Percentiles rank a stretch among this genome's conserved stretches.
These are phyloP conservation scores for Cheilosia soror DNA, from an alignment of 2,888 invertebrate species.

Conservation along the genomic window DNA sequence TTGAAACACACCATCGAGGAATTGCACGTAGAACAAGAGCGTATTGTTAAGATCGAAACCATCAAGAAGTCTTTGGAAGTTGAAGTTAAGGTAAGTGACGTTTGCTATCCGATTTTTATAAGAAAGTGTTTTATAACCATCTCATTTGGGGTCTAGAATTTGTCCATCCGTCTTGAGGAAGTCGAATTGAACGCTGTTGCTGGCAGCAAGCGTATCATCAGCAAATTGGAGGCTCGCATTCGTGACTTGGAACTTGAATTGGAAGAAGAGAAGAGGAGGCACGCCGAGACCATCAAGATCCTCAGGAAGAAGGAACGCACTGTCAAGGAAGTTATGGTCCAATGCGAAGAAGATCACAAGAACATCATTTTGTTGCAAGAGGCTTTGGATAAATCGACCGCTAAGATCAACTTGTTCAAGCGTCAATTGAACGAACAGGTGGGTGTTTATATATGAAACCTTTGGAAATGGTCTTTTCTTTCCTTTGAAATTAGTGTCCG, in stretches of 20 bases:
- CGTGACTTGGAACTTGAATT: constrained; percentile 97
- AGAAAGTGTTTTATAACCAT: not conserved
- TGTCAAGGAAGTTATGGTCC: constrained; percentile 97
- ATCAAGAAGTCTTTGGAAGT: constrained; percentile 99
- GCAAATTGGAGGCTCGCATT: constrained; percentile 97
- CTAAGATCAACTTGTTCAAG: constrained; percentile 97
- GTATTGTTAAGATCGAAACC: constrained; percentile 98
- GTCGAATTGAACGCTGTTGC: constrained; percentile 98
- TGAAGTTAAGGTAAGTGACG: constrained; percentile 91
- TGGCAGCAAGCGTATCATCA: constrained; percentile 98
- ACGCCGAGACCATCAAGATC: constrained; percentile 98
- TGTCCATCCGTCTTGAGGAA: constrained; percentile 96
- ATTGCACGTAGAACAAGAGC: constrained; percentile 97
- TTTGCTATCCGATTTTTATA: not conserved
- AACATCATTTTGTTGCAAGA: constrained; percentile 96
- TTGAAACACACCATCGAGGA: constrained; percentile 97
- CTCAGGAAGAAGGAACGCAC: constrained; percentile 98
- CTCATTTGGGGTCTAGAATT: constrained; percentile 85
- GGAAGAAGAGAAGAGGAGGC: constrained; percentile 98
- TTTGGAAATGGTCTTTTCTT: constrained; percentile 17
- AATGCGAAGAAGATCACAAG: constrained; percentile 98
- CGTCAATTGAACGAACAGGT: constrained; percentile 97
- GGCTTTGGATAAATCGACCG: constrained; percentile 92
- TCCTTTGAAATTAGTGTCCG: constrained; percentile 21
- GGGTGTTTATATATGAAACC: constrained; percentile 67